Evolutionary conservation across 2,797 vertebrate genomes (phyloP), one percentile per base, ranked within the genome.

Genomic region (Myotis planiceps): DNA sequence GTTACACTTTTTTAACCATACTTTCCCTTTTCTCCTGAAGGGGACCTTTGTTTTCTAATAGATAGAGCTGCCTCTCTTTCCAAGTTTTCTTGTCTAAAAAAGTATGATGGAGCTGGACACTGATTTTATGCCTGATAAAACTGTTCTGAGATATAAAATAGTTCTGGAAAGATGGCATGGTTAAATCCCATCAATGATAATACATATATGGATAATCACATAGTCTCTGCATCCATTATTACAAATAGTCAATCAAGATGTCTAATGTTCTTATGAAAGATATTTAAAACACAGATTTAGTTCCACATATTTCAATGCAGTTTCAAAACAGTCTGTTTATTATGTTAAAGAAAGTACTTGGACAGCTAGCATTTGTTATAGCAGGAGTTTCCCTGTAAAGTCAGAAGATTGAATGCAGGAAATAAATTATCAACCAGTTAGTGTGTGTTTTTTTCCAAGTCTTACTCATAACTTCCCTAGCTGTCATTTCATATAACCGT

Each of bases 401-500:
- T 90, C 65, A 96, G 86, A 96, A 95, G 91, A 88, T 19, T 96
- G 55, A 97, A 72, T 82, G 37, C 80, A 97, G 74, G 88, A 97
- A 82, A 92, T 93, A 97, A 98, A 97, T 94, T 58, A 93, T 53
- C 85, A 95, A 92, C 42, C 3, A 75, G 25, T 80, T 81, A 16
- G 0, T 72, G 9, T 19, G 65, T 39, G 15, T 83, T 60, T 93
- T 58, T 88, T 97, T 80, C 85, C 76, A 83, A 88, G 32, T 90
- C 29, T 92, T 97, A 93, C 18, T 96, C 34, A 69, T 92, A 94
- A 97, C 84, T 78, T 95, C 90, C 32, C 45, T 96, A 82, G 95
- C 47, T 96, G 34, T 92, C 96, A 97, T 86, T 93, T 97, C 94
- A 92, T 88, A 95, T 88, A 96, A 94, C 71, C 60, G 75, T 45